Percentiles rank a stretch among this genome's conserved stretches.
Conservation (phyloP, 2,888 invertebrate species). For the Drosophila sordidapex region DNA sequence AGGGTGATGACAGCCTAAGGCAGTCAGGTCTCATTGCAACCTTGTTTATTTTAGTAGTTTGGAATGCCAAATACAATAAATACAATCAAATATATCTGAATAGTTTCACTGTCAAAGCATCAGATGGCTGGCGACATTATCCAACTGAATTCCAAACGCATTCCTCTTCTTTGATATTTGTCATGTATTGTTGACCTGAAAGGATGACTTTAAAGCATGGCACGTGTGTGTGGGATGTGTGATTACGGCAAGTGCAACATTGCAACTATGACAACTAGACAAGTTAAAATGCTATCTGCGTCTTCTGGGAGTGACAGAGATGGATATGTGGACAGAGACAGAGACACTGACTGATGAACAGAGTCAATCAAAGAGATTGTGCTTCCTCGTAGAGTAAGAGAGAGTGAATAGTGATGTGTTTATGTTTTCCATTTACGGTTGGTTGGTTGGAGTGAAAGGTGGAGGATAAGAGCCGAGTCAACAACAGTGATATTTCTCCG, state of each 20-base stretch:
- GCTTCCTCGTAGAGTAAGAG: too few species aligned
- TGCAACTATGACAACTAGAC: not conserved
- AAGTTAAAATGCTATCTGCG: not conserved
- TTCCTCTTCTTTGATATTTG: not conserved
- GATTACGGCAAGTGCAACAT: not conserved
- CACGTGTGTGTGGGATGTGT: not conserved
- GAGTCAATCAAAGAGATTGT: not conserved
- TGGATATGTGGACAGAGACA: not conserved
- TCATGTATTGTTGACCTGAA: not conserved
- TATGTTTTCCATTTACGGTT: not conserved
- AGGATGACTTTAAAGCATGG: too few species aligned
- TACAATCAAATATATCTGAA: constrained; percentile 37
- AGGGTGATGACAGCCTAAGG: not conserved
- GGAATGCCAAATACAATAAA: constrained; percentile 33
- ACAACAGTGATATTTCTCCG: not conserved
- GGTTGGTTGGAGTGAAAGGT: not conserved
- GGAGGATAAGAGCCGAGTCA: not conserved
- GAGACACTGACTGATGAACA: not conserved
- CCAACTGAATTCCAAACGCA: constrained; percentile 21
- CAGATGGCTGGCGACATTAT: constrained; percentile 2
- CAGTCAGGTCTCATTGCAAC: not conserved
- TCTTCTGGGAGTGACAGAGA: not conserved
- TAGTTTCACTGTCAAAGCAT: constrained; percentile 18
- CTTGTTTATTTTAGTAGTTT: not conserved
- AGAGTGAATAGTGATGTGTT: not conserved